Base-by-base conservation (phyloP, 2,113 vertebrate species). In the Coturnix japonica region DNA sequence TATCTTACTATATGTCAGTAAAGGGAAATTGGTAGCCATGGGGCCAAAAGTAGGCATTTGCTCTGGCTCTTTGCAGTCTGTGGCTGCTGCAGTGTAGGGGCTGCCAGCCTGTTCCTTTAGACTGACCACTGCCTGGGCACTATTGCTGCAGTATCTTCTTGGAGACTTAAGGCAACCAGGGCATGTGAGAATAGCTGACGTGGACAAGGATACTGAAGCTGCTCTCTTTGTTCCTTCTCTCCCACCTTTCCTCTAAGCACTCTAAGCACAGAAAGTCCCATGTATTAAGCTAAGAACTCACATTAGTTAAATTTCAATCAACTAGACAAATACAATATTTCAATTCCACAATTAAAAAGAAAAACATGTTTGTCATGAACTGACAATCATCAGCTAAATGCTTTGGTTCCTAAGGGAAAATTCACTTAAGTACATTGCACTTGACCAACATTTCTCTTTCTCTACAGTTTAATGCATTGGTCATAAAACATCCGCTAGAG, bases 401-500 rank as follows among this genome's bases (percentile, higher is more conserved):
- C 33, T 75, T 79, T 61, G 28, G 26, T 78, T 95, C 44, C 74
- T 57, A 72, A 59, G 39, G 76, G 47, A 69, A 91, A 84, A 81
- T 46, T 69, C 59, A 31, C 53, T 84, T 69, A 31, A 73, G 60
- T 39, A 28, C 28, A 20, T 65, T 61, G 35, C 83, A 81, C 33
- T 73, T 64, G 53, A 86, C 33, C 63, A 53, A 25, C 8, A 63
- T 91, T 93, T 95, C 66, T 90, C 35, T 78, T 91, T 89, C 67
- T 79, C 41, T 94, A 11, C 70, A 49, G 44, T 94, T 91, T 53
- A 75, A 57, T 70, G 46, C 39, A 41, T 43, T 51, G 74, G 41
- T 76, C 74, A 79, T 90, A 95, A 96, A 95, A 92, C 18, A 43
- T 82, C 78, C 54, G 63, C 7, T 9, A 80, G 59, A 82, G 64